Percentiles rank a stretch among this genome's conserved stretches.
phyloP scores from a whole-genome alignment of 2,888 invertebrate genomes.

The Romanomermis culicivorax region DNA sequence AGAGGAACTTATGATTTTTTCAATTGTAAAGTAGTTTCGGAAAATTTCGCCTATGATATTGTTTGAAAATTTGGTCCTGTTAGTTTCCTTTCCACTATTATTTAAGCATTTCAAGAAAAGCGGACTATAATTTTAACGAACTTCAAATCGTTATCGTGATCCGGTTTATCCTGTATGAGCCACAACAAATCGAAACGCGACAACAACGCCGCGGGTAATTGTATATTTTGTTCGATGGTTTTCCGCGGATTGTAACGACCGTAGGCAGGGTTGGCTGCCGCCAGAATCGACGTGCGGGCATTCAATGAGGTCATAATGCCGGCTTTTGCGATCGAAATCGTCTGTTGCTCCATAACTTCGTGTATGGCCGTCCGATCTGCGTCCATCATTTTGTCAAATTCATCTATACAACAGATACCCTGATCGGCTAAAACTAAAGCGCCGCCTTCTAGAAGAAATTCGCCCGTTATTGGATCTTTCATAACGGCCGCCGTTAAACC shows the following conservation, averaged over 20 bases:
- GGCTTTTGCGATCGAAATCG: slow-evolving; percentile 96
- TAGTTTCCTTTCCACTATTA: too few relatives aligned
- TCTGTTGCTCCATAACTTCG: slow-evolving; percentile 89
- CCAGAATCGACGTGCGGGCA: slow-evolving; percentile 85
- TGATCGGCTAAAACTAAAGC: slow-evolving; percentile 86
- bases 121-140: slow-evolving; percentile 23
- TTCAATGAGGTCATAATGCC: slow-evolving; percentile 96
- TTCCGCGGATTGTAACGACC: slow-evolving; percentile 90
- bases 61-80: too few relatives aligned
- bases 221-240: slow-evolving; percentile 86
- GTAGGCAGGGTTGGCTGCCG: slow-evolving; percentile 95
- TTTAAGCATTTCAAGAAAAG: too few relatives aligned
- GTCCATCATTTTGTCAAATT: slow-evolving; percentile 99
- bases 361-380: slow-evolving; percentile 80
- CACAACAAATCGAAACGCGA: slow-evolving; percentile 88
- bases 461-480: slow-evolving; percentile 88
- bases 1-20: too few relatives aligned
- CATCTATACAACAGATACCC: slow-evolving; percentile 96
- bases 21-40: too few relatives aligned
- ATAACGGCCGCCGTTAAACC: slow-evolving; percentile 93
- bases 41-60: too few relatives aligned
- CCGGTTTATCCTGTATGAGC: slow-evolving; percentile 62
- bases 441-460: slow-evolving; percentile 91
- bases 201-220: slow-evolving; percentile 81
- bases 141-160: slow-evolving; percentile 45